phyloP scores from a whole-genome alignment of 2,113 vertebrate species.

The Cynocephalus volans region DNA sequence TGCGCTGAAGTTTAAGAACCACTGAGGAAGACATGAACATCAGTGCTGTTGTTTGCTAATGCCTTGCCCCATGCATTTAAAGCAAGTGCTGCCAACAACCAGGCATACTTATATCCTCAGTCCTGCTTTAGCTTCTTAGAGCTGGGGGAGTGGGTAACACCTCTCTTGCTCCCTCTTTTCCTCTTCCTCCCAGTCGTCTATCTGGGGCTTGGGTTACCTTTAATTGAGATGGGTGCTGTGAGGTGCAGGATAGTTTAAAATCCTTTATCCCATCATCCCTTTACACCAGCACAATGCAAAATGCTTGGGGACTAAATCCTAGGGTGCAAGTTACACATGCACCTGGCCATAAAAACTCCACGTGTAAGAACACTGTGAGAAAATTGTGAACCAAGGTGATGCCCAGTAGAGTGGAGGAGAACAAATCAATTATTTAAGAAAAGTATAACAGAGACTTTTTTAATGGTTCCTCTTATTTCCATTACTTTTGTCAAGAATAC shows the following conservation, averaged over 20 bases:
- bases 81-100: not conserved
- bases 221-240: not conserved
- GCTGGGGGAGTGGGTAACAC: not conserved
- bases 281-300: not conserved
- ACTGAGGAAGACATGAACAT: not conserved
- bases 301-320: not conserved
- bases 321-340: not conserved
- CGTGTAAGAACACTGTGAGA: not conserved
- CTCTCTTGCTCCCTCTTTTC: not conserved
- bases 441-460: not conserved
- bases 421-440: not conserved
- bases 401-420: not conserved
- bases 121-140: not conserved
- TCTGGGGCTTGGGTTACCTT: not conserved
- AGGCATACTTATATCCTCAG: not conserved
- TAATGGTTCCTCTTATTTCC: not conserved
- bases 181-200: too few species aligned
- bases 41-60: not conserved
- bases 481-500: not conserved
- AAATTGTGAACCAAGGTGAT: not conserved
- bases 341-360: not conserved
- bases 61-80: not conserved
- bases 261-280: not conserved
- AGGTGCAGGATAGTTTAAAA: not conserved
- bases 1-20: not conserved